These are phyloP conservation scores for Drosophila cardini DNA, from an alignment of 1,140 invertebrate genomes.

Conservation along the genomic window DNA sequence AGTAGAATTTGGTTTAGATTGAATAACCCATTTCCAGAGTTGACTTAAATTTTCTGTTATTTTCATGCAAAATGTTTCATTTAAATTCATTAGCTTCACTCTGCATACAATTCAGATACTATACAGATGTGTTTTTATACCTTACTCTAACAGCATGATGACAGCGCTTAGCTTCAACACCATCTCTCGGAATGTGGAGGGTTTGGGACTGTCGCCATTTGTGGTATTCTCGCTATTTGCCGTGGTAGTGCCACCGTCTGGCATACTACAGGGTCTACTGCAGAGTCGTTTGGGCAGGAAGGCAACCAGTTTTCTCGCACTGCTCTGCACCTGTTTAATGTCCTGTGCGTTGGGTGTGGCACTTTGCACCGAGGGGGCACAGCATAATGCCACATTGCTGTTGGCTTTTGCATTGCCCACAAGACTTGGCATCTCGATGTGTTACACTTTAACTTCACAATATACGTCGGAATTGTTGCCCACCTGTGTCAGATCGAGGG, in stretches of 20 bases:
- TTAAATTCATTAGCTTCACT: background rate
- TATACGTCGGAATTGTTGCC: constrained; percentile 67
- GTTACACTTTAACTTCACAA: constrained; percentile 67
- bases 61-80: background rate
- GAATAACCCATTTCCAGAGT: no score
- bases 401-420: constrained; percentile 69
- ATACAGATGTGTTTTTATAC: background rate
- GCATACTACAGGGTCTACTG: constrained; percentile 64
- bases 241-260: constrained; percentile 61
- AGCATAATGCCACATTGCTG: constrained; percentile 56
- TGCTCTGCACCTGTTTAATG: constrained; percentile 55
- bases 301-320: constrained; percentile 62
- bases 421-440: constrained; percentile 68
- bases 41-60: no score
- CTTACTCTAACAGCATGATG: constrained; percentile 66
- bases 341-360: constrained; percentile 75
- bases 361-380: constrained; percentile 54
- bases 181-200: constrained; percentile 68
- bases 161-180: constrained; percentile 67
- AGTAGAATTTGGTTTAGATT: no score
- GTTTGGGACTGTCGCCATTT: constrained; percentile 66
- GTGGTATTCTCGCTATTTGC: constrained; percentile 74
- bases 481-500: constrained; percentile 67
- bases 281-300: constrained; percentile 66
- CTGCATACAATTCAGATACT: background rate